These are phyloP conservation scores for Trididemnum miniatum DNA, from an alignment of 23 tunicate species.

Conservation along the genomic window DNA sequence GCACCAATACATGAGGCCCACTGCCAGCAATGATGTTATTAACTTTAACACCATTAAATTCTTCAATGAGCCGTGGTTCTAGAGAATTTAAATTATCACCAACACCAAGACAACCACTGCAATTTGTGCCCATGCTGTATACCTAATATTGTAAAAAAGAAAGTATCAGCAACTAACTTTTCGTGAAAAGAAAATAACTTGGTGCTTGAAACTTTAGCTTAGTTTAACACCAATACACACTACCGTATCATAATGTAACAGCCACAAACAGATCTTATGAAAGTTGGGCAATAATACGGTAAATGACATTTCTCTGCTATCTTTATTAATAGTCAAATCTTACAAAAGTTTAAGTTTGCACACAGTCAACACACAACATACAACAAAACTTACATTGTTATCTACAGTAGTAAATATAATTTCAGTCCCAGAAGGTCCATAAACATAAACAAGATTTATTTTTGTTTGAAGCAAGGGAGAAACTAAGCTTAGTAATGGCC, in stretches of 20 bases:
- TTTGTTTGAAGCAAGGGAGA: slow-evolving; percentile 34
- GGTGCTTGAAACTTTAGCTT: too few species aligned
- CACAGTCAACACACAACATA: too few species aligned
- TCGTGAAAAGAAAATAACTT: too few species aligned
- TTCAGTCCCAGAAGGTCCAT: slow-evolving; percentile 76
- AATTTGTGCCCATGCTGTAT: slow-evolving; percentile 76
- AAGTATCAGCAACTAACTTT: too few species aligned
- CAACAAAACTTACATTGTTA: slow-evolving; percentile 61
- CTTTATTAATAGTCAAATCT: too few species aligned
- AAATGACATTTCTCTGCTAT: too few species aligned
- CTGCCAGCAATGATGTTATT: slow-evolving; percentile 66
- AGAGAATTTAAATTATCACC: slow-evolving; percentile 69
- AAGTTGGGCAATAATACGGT: too few species aligned
- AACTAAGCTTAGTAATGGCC: slow-evolving; percentile 69
- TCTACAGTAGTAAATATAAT: slow-evolving; percentile 73
- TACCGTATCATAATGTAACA: too few species aligned
- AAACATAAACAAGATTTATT: slow-evolving; percentile 60
- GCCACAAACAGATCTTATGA: too few species aligned
- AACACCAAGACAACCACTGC: slow-evolving; percentile 82
- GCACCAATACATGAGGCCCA: slow-evolving; percentile 86
- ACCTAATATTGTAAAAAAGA: slow-evolving; percentile 34
- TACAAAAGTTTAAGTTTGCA: too few species aligned
- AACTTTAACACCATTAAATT: slow-evolving; percentile 51
- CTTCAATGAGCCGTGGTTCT: slow-evolving; percentile 54
- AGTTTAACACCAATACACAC: too few species aligned